These are phyloP conservation scores for Coryphaenoides rupestris DNA, from an alignment of 2,113 vertebrate genomes.

Conservation along the genomic window DNA sequence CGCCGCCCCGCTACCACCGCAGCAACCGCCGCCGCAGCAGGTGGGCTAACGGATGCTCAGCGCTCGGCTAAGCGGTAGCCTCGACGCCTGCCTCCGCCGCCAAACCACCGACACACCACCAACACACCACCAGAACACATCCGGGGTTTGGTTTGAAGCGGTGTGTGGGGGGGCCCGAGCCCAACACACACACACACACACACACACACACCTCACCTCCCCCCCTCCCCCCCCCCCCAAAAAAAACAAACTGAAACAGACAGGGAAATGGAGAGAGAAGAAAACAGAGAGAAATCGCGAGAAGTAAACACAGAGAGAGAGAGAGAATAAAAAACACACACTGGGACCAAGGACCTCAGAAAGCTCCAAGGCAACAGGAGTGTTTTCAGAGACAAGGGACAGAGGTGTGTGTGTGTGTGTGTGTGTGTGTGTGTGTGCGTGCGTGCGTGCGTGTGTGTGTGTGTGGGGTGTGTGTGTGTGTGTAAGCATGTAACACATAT, in stretches of 20 bases:
- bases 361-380: too few relatives aligned
- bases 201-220: too few relatives aligned
- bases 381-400: too few relatives aligned
- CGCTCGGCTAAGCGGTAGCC: slow-evolving; percentile 26
- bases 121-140: slow-evolving; percentile 1
- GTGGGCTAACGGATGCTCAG: slow-evolving; percentile 26
- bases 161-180: too few relatives aligned
- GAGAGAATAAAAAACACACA: background rate
- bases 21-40: slow-evolving; percentile 24
- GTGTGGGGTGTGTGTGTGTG: too few relatives aligned
- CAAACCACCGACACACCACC: slow-evolving; percentile 22
- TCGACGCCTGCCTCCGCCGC: slow-evolving; percentile 16
- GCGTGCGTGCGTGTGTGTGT: too few relatives aligned
- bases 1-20: slow-evolving; percentile 32
- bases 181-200: too few relatives aligned
- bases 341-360: too few relatives aligned
- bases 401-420: too few relatives aligned
- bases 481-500: too few relatives aligned
- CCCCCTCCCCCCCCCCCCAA: background rate
- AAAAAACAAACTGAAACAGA: slow-evolving; percentile 3
- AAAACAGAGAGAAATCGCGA: background rate
- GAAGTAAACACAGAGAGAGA: too few relatives aligned
- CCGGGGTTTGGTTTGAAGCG: slow-evolving; percentile 11
- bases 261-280: background rate
- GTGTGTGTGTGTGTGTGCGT: too few relatives aligned